Base-by-base conservation (phyloP, 2,888 invertebrate genomes). In the Melanotus villosus region DNA sequence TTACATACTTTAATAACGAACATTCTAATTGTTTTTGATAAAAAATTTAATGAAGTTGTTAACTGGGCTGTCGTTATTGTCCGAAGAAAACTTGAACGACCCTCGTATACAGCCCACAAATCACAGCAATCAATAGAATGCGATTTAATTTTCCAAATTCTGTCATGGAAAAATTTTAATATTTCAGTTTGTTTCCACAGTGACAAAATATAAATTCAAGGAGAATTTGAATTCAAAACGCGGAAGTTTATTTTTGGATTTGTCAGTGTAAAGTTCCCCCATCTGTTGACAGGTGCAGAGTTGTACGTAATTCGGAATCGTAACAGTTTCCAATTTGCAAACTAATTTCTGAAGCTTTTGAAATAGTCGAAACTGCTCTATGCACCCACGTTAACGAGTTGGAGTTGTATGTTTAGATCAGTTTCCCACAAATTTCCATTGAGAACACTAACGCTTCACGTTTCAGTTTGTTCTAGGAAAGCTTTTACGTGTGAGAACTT, bases 391-490 rank as follows among this genome's bases (percentile, higher is more conserved):
- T 26, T 58, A 58, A 58, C 58, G 43, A 58, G 16, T 58, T 36
- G 19, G 10, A 58, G 41, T 58, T 58, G 58, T 58, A 26, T 41
- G 58, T 58, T 34, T 58, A 58, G 58, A 58, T 58, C 58, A 19
- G 58, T 26, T 58, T 43, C 26, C 41, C 23, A 58, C 41, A 58
- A 56, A 58, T 41, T 58, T 41, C 58, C 41, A 58, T n/a, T 36
- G 58, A 58, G 34, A 26, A 26, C 14, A 16, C 38, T n/a, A 9
- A 23, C 58, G 41, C 41, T 43, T 56, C 9, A 23, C 9, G 43
- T 41, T 58, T 30, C 32, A 14, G 58, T 38, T 41, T 58, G 58
- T 14, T 18, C 34, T 43, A 58, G 23, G 14, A 41, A 56, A 58
- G 58, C 58, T 38, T 58, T 58, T 14, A 41, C 23, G 36, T 23